These are phyloP conservation scores for Merodon equestris DNA, from an alignment of 2,888 invertebrate species.

Conservation along the genomic window DNA sequence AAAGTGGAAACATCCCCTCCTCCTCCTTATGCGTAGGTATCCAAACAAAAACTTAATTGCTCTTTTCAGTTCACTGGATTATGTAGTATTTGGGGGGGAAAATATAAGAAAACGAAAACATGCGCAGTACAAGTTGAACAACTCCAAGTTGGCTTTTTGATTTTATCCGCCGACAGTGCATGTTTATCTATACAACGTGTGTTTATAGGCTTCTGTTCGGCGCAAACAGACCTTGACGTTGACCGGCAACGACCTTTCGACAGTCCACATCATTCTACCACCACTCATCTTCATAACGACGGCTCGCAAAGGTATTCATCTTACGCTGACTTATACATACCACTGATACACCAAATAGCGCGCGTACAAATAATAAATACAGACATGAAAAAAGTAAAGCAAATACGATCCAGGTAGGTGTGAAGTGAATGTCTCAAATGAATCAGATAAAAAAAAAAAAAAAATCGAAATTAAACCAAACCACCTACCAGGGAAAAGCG, in stretches of 20 bases:
- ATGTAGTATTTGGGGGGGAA: too few relatives aligned
- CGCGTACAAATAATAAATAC: too few relatives aligned
- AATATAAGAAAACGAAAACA: conserved; percentile 16
- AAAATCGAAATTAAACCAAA: not conserved
- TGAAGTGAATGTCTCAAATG: not conserved
- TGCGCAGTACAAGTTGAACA: conserved; percentile 31
- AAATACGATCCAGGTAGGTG: too few relatives aligned
- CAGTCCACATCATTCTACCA: conserved; percentile 17
- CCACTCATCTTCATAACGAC: not conserved
- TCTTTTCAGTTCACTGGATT: too few relatives aligned
- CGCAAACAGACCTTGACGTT: conserved; percentile 65
- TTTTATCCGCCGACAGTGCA: not conserved
- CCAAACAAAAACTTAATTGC: too few relatives aligned
- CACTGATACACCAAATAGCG: too few relatives aligned
- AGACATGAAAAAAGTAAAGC: too few relatives aligned
- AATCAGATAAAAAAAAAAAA: not conserved
- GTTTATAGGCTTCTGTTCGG: conserved; percentile 19
- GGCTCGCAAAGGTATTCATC: not conserved
- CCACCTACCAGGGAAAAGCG: not conserved
- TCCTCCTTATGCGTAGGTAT: too few relatives aligned
- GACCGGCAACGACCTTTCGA: conserved; percentile 63
- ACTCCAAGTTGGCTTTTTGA: too few relatives aligned
- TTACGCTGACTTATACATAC: too few relatives aligned
- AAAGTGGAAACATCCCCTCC: not conserved
- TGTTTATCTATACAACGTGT: not conserved